A percentile compares a stretch with the other conserved stretches of the same genome.
Conservation (phyloP, 92 coral and sea anemone species). For the Zoanthus gigantus region DNA sequence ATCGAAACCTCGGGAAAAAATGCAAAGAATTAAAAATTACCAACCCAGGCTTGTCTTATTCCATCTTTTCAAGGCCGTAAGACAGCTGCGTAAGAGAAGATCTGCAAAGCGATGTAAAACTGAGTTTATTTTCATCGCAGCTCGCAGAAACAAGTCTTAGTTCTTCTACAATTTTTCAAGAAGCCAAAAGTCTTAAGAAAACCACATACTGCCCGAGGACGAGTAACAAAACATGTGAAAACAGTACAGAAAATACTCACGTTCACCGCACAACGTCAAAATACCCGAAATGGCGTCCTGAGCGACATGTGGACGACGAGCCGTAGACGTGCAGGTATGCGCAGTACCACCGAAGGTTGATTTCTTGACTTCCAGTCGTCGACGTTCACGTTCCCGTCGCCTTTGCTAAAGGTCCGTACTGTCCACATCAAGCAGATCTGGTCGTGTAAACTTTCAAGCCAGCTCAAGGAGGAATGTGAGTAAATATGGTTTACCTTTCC, state of each 20-base stretch:
- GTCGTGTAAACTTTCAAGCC: background rate
- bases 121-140: no score
- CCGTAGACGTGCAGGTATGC: conserved; percentile 33
- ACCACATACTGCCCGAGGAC: background rate
- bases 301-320: conserved; percentile 44
- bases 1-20: no score
- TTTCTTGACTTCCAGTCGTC: conserved; percentile 41
- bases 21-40: no score
- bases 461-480: no score
- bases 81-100: no score
- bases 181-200: background rate
- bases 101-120: no score
- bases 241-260: background rate
- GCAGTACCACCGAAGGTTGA: conserved; percentile 34
- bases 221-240: background rate
- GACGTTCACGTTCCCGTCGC: conserved; percentile 44
- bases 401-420: conserved; percentile 47
- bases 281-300: conserved; percentile 47
- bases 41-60: no score
- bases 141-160: background rate
- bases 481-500: no score
- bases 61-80: no score
- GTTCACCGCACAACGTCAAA: conserved; percentile 47
- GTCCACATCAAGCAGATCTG: background rate
- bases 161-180: background rate